These are phyloP conservation scores for Yponomeuta plumbellus DNA, from an alignment of 2,888 invertebrate genomes.

Conservation along the genomic window DNA sequence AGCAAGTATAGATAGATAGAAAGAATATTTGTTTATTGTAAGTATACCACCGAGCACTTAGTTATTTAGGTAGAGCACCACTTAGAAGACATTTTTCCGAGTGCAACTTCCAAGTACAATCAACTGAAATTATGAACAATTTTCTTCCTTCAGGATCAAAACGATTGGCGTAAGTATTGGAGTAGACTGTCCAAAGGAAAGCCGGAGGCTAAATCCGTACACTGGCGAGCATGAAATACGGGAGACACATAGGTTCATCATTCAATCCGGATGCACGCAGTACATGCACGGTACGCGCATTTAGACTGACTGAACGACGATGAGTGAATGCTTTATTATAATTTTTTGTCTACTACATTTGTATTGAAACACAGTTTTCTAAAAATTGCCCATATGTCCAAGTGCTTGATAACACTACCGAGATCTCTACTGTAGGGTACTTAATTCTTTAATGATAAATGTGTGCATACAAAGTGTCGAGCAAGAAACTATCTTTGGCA, in stretches of 20 bases:
- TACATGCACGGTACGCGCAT: neutral
- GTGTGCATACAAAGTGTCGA: too few relatives aligned
- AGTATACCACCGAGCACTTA: too few relatives aligned
- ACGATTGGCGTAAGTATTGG: neutral
- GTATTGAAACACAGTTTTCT: neutral
- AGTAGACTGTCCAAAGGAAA: neutral
- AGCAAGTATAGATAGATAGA: too few relatives aligned
- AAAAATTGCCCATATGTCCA: too few relatives aligned
- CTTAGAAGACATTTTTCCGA: neutral
- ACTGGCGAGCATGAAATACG: neutral
- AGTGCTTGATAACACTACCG: too few relatives aligned
- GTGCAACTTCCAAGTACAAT: neutral
- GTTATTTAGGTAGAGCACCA: too few relatives aligned
- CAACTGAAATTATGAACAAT: neutral
- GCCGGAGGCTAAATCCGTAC: neutral
- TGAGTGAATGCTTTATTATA: neutral
- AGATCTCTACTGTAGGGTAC: too few relatives aligned
- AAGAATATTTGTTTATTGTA: too few relatives aligned
- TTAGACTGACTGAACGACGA: neutral
- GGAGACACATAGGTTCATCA: neutral
- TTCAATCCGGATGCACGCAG: neutral
- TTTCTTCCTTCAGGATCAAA: neutral
- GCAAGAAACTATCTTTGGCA: too few relatives aligned
- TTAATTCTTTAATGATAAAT: too few relatives aligned
- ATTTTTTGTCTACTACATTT: neutral